A percentile compares a stretch with the other conserved stretches of the same genome.
Evolutionary conservation across 2,797 vertebrate species (phyloP).

Genomic region (Sandelia bainsii): DNA sequence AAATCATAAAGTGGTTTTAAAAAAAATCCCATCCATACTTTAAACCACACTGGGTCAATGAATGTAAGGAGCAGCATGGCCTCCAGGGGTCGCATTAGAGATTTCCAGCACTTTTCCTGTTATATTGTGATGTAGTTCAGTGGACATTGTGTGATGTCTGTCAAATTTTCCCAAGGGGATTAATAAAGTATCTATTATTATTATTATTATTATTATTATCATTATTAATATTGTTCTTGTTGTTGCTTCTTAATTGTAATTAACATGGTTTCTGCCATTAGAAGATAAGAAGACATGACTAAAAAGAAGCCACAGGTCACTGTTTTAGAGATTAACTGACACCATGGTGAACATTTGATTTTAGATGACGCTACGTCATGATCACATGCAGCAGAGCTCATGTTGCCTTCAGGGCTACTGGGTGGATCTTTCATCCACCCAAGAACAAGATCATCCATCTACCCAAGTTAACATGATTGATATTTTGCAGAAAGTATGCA

Average conservation of each 20-base stretch:
- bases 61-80: not conserved
- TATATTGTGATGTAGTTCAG: no score
- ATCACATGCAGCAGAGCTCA: not conserved
- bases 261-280: not conserved
- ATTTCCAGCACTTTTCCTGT: not conserved
- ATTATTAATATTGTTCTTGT: not conserved
- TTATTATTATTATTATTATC: not conserved
- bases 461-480: not conserved
- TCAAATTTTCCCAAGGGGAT: no score
- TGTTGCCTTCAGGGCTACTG: not conserved
- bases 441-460: no score
- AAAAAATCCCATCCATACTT: not conserved
- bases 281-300: not conserved
- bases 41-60: not conserved
- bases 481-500: not conserved
- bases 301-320: slow-evolving; percentile 19
- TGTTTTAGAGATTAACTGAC: not conserved
- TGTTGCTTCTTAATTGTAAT: not conserved
- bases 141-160: no score
- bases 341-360: not conserved
- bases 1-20: slow-evolving; percentile 4
- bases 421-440: not conserved
- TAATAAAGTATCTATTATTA: no score
- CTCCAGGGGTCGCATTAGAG: not conserved
- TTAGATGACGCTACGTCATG: not conserved